These are phyloP conservation scores for Campaea margaritaria DNA, from an alignment of 2,888 invertebrate species.

Conservation along the genomic window DNA sequence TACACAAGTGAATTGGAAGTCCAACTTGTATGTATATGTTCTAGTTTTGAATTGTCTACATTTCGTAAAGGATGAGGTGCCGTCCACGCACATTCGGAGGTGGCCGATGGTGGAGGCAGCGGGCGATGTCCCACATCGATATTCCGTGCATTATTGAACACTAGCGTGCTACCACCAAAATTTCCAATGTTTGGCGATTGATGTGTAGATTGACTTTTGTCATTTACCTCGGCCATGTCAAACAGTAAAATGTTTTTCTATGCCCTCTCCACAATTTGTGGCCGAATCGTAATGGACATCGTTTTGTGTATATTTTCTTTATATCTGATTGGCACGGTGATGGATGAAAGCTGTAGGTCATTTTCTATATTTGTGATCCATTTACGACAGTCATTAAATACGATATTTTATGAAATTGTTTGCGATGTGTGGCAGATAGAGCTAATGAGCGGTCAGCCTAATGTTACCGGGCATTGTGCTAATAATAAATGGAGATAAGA, in stretches of 20 bases:
- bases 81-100: slow-evolving; percentile 61
- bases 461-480: slow-evolving; percentile 19
- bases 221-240: slow-evolving; percentile 83
- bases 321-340: slow-evolving; percentile 79
- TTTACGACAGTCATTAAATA: slow-evolving; percentile 41
- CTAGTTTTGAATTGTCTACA: slow-evolving; percentile 26
- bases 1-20: too few species aligned
- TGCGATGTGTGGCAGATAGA: slow-evolving; percentile 37
- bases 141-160: slow-evolving; percentile 83
- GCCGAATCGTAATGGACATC: slow-evolving; percentile 76
- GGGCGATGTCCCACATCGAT: slow-evolving; percentile 82
- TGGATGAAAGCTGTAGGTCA: slow-evolving; percentile 72
- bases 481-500: slow-evolving; percentile 29
- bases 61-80: slow-evolving; percentile 53
- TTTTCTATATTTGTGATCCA: slow-evolving; percentile 63
- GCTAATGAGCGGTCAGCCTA: slow-evolving; percentile 43
- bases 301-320: slow-evolving; percentile 71
- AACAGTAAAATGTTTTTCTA: slow-evolving; percentile 82
- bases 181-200: slow-evolving; percentile 85
- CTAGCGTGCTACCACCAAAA: slow-evolving; percentile 83
- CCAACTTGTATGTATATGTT: neutral
- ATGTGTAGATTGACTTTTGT: slow-evolving; percentile 85
- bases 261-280: slow-evolving; percentile 77
- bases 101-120: slow-evolving; percentile 44
- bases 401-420: slow-evolving; percentile 39